Conservation (phyloP, 2,797 vertebrate genomes). For the Epinephelus coioides region DNA sequence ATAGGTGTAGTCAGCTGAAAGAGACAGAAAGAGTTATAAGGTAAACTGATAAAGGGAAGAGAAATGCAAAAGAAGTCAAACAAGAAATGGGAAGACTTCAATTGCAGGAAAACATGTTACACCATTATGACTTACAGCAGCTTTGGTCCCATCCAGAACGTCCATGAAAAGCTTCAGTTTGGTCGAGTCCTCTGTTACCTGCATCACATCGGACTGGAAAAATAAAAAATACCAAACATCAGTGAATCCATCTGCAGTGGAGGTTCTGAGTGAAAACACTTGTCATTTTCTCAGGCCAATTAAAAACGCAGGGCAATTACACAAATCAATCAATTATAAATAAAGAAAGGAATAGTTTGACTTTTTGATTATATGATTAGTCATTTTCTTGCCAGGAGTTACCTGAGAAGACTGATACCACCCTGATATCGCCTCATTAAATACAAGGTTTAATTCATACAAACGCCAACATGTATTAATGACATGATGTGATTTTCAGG, state of each 20-base stretch:
- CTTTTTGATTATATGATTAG: too few species aligned
- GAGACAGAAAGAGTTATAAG: background rate
- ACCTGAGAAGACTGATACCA: too few species aligned
- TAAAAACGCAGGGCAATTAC: background rate
- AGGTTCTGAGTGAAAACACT: background rate
- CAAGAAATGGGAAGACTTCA: rapidly evolving
- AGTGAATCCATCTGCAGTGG: background rate
- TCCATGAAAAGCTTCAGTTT: slow-evolving; percentile 93
- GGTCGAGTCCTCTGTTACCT: slow-evolving; percentile 89
- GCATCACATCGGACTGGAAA: slow-evolving; percentile 92
- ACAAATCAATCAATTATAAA: background rate
- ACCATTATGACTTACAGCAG: slow-evolving; percentile 86
- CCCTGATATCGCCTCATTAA: background rate
- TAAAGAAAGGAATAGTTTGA: background rate
- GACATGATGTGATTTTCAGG: background rate
- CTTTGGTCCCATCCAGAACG: slow-evolving; percentile 92
- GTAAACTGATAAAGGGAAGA: background rate
- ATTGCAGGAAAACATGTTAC: background rate
- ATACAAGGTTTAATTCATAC: background rate
- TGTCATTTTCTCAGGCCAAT: background rate
- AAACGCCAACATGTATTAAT: background rate
- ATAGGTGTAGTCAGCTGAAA: slow-evolving; percentile 89
- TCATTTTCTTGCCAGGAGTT: too few species aligned
- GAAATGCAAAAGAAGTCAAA: background rate
- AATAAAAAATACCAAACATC: background rate